These are phyloP conservation scores for Hyposmocoma kahamanoa DNA, from an alignment of 1,140 invertebrate species.

Conservation along the genomic window DNA sequence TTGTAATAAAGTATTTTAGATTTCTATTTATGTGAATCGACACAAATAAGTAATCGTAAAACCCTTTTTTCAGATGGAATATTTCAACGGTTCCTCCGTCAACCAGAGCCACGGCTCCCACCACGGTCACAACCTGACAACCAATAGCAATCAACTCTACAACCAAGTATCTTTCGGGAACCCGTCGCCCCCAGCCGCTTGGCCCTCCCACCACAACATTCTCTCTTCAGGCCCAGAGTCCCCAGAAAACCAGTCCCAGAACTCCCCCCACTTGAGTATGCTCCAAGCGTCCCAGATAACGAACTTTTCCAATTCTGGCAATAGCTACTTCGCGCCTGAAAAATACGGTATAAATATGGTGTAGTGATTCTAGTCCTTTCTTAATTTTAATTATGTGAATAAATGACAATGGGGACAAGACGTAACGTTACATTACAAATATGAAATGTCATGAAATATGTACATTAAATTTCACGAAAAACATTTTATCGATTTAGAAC, in stretches of 20 bases:
- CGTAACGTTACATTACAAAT: too few relatives aligned
- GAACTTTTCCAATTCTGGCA: constrained; percentile 58
- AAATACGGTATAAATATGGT: constrained; percentile 74
- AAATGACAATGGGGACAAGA: too few relatives aligned
- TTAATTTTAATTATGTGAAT: constrained; percentile 36
- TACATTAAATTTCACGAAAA: too few relatives aligned
- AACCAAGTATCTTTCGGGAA: constrained; percentile 65
- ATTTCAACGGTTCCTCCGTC: constrained; percentile 74
- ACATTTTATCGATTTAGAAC: too few relatives aligned
- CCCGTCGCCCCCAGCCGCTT: constrained; percentile 49
- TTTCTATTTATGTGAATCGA: too few relatives aligned
- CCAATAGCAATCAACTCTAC: constrained; percentile 64
- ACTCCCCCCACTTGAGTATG: constrained; percentile 59
- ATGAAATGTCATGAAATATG: too few relatives aligned
- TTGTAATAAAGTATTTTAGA: too few relatives aligned
- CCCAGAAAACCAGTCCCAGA: constrained; percentile 59
- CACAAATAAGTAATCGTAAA: too few relatives aligned
- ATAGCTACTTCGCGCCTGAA: constrained; percentile 64
- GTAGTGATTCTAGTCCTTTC: constrained; percentile 61
- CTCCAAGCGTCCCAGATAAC: constrained; percentile 64
- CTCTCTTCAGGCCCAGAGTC: constrained; percentile 56
- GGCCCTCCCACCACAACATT: constrained; percentile 62
- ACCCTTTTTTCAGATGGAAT: constrained; percentile 75
- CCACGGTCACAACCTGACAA: constrained; percentile 50
- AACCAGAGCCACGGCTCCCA: constrained; percentile 60